Evolutionary conservation across 2,113 vertebrate species (phyloP), one percentile per base, ranked within the genome.

Genomic region (Urocitellus parryii): DNA sequence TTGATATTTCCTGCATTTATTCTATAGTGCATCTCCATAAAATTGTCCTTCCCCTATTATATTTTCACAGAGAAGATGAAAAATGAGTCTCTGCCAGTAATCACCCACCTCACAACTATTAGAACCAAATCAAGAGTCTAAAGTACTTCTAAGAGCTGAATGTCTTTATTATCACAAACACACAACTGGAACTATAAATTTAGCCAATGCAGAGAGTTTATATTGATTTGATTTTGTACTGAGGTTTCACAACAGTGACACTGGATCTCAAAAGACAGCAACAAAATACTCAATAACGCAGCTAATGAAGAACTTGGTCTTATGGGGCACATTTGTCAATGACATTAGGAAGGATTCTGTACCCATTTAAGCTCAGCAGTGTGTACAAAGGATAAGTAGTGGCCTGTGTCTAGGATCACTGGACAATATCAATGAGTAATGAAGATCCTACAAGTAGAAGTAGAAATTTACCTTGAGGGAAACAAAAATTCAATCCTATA

Each of bases 81-180:
- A 96, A 93, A 92, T 67, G 72, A 96, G n/a, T 93, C n/a, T 93
- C 72, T 97, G 22, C 79, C 93, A 39, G 93, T 94, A 96, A 97
- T 94, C 58, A 45, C 61, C 89, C 18, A 80, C 93, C 74, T 97
- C 56, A 70, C 34, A 81, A 90, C 67, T 88, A 85, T 97, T 93
- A 96, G 74, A 86, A 76, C 14, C 93, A 74, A 96, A 88, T 58
- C 5, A 39, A 82, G 70, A 91, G 37, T 84, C 65, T 76, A 87
- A 84, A 88, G 73, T 37, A 85, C 95, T 94, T 94, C 95, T 93
- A 96, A 94, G 63, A 90, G 74, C 79, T 58, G 32, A 95, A 79
- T 74, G 93, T 96, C 91, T 93, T 94, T 88, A 79, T 96, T 88
- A 94, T 95, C 81, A 95, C 65, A 93, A 90, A 95, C 72, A 88